Percentiles rank a stretch among this genome's conserved stretches.
Evolutionary conservation across 2,113 vertebrate species (phyloP).

Genomic region (Jaculus jaculus): DNA sequence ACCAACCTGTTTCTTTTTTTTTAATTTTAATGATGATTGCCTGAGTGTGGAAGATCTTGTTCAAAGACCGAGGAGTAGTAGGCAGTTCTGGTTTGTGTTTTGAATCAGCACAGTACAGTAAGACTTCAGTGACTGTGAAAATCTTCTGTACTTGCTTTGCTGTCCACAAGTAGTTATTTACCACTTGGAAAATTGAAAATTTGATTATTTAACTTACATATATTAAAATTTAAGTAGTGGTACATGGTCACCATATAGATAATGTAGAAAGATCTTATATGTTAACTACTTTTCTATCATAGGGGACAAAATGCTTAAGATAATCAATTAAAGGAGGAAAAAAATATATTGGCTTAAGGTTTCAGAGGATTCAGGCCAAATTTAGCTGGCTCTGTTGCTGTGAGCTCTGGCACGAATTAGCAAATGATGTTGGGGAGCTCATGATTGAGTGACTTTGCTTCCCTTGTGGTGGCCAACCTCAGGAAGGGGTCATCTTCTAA

Average conservation of each 20-base stretch:
- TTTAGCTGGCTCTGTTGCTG: neutral
- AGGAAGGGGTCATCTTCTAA: too few relatives aligned
- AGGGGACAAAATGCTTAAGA: neutral
- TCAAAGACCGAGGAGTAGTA: neutral
- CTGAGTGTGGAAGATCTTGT: neutral
- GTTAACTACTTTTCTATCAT: neutral
- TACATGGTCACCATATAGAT: neutral
- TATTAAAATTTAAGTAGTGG: neutral
- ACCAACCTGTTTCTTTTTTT: neutral
- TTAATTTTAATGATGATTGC: neutral
- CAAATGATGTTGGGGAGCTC: neutral
- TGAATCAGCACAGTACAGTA: neutral
- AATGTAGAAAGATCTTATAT: neutral
- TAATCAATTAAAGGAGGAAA: neutral
- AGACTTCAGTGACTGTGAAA: neutral
- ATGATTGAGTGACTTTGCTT: neutral
- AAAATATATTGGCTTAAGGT: neutral
- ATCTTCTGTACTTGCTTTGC: neutral
- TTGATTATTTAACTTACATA: neutral
- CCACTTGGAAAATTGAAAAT: neutral
- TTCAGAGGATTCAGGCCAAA: neutral
- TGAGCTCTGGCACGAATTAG: neutral
- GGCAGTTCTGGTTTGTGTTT: neutral
- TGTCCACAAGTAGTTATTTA: neutral
- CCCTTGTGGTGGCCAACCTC: neutral